Evolutionary conservation across 2,113 vertebrate genomes (phyloP).

Genomic region (Tringa solitaria): DNA sequence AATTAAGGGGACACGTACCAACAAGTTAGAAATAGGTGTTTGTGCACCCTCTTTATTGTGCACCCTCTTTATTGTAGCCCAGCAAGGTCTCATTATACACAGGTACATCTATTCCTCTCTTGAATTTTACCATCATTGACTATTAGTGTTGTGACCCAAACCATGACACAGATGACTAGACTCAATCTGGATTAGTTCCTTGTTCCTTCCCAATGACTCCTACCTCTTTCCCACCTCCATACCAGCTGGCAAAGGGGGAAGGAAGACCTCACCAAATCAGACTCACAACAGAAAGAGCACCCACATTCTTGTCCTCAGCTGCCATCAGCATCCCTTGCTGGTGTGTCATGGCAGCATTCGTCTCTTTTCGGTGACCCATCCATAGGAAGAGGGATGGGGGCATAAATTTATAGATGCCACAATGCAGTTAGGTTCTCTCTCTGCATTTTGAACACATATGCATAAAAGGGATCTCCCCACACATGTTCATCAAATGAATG

Average conservation of each 20-base stretch:
- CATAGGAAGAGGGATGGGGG: neutral
- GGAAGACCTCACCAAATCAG: neutral
- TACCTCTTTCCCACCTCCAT: neutral
- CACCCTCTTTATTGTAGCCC: fast-evolving
- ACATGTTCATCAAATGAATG: neutral
- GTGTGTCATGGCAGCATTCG: too few species aligned
- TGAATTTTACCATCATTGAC: neutral
- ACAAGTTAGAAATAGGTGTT: neutral
- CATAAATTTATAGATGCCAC: neutral
- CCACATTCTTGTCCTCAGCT: neutral
- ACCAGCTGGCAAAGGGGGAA: neutral
- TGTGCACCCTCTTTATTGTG: fast-evolving
- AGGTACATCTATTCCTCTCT: neutral
- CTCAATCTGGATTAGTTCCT: neutral
- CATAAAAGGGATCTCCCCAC: neutral
- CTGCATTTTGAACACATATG: neutral
- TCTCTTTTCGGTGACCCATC: neutral
- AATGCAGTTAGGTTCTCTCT: neutral
- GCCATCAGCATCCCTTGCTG: neutral
- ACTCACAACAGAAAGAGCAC: neutral
- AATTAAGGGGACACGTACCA: neutral
- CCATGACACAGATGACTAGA: neutral
- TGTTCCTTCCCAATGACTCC: neutral
- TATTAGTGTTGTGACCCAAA: neutral
- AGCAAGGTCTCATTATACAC: fast-evolving